phyloP scores from a whole-genome alignment of 2,888 invertebrate genomes.

The Tipula confusa region DNA sequence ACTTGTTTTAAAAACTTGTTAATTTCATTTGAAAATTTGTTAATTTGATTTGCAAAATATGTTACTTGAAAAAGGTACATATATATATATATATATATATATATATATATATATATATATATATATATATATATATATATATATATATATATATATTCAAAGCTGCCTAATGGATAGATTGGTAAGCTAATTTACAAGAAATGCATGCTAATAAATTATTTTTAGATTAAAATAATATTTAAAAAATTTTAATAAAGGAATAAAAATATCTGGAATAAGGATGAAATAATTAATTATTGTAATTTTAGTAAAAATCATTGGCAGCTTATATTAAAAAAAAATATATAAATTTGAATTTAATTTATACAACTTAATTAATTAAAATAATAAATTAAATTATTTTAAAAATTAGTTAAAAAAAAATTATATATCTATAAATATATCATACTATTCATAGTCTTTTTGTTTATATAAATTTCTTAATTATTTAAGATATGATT shows the following conservation, averaged over 20 bases:
- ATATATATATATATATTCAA: not conserved
- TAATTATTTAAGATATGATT: constrained; percentile 20
- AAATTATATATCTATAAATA: not conserved
- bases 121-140: no score
- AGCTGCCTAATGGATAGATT: not conserved
- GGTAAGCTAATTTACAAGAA: not conserved
- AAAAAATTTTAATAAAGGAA: not conserved
- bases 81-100: no score
- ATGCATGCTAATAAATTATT: no score
- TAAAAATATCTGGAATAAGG: no score
- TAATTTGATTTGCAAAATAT: no score
- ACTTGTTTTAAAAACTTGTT: no score
- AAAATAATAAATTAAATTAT: not conserved
- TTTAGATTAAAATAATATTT: not conserved
- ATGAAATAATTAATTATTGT: not conserved
- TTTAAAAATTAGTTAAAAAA: not conserved
- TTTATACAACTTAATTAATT: not conserved
- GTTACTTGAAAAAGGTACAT: no score
- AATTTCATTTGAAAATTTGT: no score
- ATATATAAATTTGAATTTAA: not conserved
- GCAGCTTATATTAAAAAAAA: not conserved
- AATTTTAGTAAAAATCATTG: not conserved
- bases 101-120: no score
- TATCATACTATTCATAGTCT: not conserved
- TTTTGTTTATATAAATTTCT: constrained; percentile 21